Evolutionary conservation across 2,113 vertebrate species (phyloP).

Genomic region (Engystomops pustulosus): DNA sequence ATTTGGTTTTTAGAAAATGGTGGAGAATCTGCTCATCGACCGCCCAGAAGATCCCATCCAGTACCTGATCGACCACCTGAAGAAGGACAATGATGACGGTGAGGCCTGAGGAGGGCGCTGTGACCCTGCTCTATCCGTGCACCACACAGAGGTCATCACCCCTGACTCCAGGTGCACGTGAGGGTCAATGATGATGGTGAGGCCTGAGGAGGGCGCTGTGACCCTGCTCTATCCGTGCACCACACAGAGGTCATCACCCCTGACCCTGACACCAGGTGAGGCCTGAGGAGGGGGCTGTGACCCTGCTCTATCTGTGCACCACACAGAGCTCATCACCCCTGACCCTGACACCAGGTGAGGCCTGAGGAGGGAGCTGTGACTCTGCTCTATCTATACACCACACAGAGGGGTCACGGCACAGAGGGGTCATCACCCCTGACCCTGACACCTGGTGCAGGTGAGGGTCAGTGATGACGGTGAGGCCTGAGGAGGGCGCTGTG

Average conservation of each 20-base stretch:
- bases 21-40: slow-evolving; percentile 83
- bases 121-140: no score
- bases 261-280: slow-evolving; percentile 75
- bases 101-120: slow-evolving; percentile 59
- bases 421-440: no score
- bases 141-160: no score
- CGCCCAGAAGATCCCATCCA: slow-evolving; percentile 83
- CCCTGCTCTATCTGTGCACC: no score
- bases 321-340: no score
- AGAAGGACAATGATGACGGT: slow-evolving; percentile 75
- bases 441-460: no score
- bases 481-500: slow-evolving; percentile 38
- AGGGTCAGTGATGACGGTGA: slow-evolving; percentile 76
- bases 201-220: slow-evolving; percentile 38
- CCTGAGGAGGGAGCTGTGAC: neutral
- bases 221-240: no score
- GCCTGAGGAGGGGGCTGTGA: neutral
- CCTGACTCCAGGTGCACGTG: no score
- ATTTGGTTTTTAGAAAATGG: slow-evolving; percentile 75
- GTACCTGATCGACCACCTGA: slow-evolving; percentile 82
- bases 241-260: no score
- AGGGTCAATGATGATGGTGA: slow-evolving; percentile 76
- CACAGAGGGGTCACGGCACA: no score
- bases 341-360: slow-evolving; percentile 75
- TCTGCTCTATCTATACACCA: no score